phyloP scores from a whole-genome alignment of 2,113 vertebrate species.

The Sinosuthora webbiana region DNA sequence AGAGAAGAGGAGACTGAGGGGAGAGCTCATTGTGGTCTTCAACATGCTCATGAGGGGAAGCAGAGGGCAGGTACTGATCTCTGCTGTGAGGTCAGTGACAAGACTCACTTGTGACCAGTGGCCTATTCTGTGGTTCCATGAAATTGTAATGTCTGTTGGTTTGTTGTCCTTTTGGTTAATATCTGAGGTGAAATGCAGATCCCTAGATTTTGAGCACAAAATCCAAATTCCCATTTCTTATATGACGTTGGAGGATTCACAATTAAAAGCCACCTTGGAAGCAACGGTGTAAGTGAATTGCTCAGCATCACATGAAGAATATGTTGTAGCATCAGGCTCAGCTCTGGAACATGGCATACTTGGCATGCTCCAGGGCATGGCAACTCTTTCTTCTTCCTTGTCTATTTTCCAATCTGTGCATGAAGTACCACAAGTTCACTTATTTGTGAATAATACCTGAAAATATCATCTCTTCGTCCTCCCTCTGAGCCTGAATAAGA shows the following conservation, averaged over 20 bases:
- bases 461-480: background rate
- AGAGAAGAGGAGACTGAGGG: background rate
- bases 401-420: background rate
- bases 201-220: background rate
- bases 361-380: too few species aligned
- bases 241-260: too few species aligned
- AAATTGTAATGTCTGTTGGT: background rate
- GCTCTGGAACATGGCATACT: background rate
- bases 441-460: background rate
- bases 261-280: background rate
- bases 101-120: background rate
- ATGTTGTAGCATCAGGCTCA: background rate
- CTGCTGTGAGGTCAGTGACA: background rate
- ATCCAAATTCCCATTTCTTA: background rate
- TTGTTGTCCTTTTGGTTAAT: background rate
- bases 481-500: background rate
- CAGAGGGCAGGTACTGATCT: background rate
- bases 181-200: background rate
- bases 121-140: background rate
- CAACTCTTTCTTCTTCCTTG: background rate
- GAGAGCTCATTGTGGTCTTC: background rate
- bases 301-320: background rate
- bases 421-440: rapidly evolving
- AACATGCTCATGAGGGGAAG: background rate
- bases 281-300: background rate